These are phyloP conservation scores for Digitonthophagus gazella DNA, from an alignment of 2,888 invertebrate species.

Conservation along the genomic window DNA sequence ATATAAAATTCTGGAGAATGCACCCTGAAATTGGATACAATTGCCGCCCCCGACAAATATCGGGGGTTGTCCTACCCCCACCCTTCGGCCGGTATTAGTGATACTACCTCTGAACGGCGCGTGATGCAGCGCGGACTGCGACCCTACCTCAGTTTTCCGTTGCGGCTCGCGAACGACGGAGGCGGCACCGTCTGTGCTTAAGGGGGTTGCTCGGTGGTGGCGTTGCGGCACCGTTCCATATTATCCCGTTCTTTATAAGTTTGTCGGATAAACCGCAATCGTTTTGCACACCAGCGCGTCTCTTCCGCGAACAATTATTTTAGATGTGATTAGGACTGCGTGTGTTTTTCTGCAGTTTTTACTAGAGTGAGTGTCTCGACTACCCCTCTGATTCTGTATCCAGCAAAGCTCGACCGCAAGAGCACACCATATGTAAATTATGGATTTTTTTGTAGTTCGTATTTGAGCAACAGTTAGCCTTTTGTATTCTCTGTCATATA, in stretches of 20 bases:
- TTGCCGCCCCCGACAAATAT: constrained; percentile 21
- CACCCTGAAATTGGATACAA: constrained; percentile 11
- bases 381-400: neutral
- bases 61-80: constrained; percentile 19
- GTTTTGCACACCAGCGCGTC: neutral
- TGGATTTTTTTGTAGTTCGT: neutral
- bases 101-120: constrained; percentile 18
- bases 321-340: neutral
- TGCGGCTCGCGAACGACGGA: constrained; percentile 4
- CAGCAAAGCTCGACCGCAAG: too few relatives aligned
- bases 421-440: neutral
- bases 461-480: neutral
- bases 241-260: neutral
- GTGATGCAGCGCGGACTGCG: constrained; percentile 17
- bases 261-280: neutral
- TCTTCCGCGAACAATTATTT: neutral
- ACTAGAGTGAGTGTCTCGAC: neutral
- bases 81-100: constrained; percentile 17
- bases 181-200: neutral
- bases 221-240: neutral
- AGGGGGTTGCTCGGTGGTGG: neutral
- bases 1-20: neutral
- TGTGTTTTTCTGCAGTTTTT: neutral
- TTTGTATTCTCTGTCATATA: too few relatives aligned
- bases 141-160: constrained; percentile 20